A percentile compares a stretch with the other conserved stretches of the same genome.
phyloP scores from a whole-genome alignment of 2,113 vertebrate species.

The Uria aalge region DNA sequence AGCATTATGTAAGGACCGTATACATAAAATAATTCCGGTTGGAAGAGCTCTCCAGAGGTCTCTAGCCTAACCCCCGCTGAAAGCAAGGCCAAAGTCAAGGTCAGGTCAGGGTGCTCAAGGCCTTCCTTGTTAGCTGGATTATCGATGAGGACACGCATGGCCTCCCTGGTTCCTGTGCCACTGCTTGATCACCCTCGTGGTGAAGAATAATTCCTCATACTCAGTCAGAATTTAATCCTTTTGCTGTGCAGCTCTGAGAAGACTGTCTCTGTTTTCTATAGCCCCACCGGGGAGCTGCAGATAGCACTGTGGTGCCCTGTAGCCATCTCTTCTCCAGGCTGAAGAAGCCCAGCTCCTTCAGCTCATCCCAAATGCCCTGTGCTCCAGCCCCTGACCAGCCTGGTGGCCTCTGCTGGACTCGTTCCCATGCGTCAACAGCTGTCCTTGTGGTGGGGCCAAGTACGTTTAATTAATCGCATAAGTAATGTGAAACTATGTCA shows the following conservation, averaged over 20 bases:
- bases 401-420: neutral
- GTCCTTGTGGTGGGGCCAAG: neutral
- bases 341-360: neutral
- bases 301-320: fast-evolving
- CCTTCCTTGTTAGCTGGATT: neutral
- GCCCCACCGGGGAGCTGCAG: neutral
- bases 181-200: neutral
- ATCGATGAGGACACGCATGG: neutral
- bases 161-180: neutral
- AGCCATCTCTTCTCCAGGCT: neutral
- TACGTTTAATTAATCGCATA: neutral
- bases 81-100: neutral
- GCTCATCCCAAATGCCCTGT: neutral
- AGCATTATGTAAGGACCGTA: neutral
- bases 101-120: neutral
- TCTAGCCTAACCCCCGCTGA: neutral
- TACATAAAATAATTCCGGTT: neutral
- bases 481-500: neutral
- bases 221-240: neutral
- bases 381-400: neutral
- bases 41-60: neutral
- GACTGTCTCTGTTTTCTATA: neutral
- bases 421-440: neutral
- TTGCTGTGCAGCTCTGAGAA: neutral
- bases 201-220: neutral